phyloP scores from a whole-genome alignment of 1,140 invertebrate species.

The Caenorhabditis tropicalis region DNA sequence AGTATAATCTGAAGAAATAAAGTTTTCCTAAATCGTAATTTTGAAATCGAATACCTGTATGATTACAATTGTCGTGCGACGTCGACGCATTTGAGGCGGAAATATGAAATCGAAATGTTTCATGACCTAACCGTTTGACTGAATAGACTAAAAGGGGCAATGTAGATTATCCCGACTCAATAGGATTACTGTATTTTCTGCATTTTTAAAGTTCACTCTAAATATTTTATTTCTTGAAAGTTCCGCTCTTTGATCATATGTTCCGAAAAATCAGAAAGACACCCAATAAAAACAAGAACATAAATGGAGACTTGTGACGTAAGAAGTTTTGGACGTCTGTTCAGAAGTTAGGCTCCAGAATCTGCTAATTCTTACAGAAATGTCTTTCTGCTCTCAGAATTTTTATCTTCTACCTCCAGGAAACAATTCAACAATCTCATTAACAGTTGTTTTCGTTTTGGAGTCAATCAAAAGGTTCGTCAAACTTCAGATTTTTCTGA shows the following conservation, averaged over 20 bases:
- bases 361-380: no score
- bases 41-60: background rate
- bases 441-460: background rate
- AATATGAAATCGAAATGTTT: background rate
- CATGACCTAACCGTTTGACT: background rate
- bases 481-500: no score
- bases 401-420: background rate
- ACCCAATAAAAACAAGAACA: no score
- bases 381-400: background rate
- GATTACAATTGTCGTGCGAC: background rate
- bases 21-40: background rate
- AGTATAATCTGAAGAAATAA: background rate
- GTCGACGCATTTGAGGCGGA: background rate
- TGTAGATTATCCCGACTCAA: background rate
- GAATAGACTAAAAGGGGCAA: background rate
- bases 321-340: background rate
- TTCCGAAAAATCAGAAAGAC: no score
- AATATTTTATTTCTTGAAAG: background rate
- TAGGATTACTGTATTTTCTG: background rate
- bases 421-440: background rate
- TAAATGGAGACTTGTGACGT: no score
- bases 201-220: background rate
- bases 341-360: background rate
- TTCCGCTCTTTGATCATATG: background rate
- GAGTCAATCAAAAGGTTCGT: background rate